Conservation (phyloP, 2,797 vertebrate genomes). For the Ataeniobius toweri region DNA sequence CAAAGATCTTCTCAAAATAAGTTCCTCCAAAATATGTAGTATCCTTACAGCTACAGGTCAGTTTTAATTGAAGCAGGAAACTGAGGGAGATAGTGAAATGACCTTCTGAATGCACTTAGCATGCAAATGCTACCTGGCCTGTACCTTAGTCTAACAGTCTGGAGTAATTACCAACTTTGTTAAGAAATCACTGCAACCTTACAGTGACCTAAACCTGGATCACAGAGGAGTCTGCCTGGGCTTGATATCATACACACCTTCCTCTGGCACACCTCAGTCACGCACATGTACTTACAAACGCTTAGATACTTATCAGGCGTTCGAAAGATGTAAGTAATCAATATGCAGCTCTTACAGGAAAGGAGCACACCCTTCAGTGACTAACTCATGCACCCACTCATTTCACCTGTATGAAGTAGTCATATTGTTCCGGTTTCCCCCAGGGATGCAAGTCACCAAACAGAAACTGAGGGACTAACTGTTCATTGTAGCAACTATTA, state of each 20-base stretch:
- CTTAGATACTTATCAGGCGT: slow-evolving; percentile 21
- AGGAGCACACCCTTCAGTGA: slow-evolving; percentile 47
- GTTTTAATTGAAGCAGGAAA: slow-evolving; percentile 14
- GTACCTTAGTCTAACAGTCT: slow-evolving; percentile 59
- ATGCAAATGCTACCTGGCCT: slow-evolving; percentile 67
- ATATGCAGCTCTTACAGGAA: slow-evolving; percentile 8
- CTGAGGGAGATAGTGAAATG: slow-evolving; percentile 17
- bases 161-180: slow-evolving; percentile 67
- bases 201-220: slow-evolving; percentile 73
- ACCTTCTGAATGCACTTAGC: slow-evolving; percentile 56
- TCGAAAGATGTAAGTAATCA: slow-evolving; percentile 37
- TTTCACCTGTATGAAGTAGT: slow-evolving; percentile 51
- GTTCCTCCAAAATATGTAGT: not conserved
- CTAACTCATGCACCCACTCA: slow-evolving; percentile 53
- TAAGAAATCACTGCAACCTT: slow-evolving; percentile 75
- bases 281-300: slow-evolving; percentile 26
- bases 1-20: not conserved
- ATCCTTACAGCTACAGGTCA: slow-evolving; percentile 16
- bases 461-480: not conserved
- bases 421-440: slow-evolving; percentile 42
- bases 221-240: slow-evolving; percentile 63
- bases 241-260: slow-evolving; percentile 73
- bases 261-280: slow-evolving; percentile 50
- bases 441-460: slow-evolving; percentile 22
- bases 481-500: not conserved